Percentiles rank a stretch among this genome's conserved stretches.
Conservation (phyloP, 2,888 invertebrate species). For the Lutraria lutraria region DNA sequence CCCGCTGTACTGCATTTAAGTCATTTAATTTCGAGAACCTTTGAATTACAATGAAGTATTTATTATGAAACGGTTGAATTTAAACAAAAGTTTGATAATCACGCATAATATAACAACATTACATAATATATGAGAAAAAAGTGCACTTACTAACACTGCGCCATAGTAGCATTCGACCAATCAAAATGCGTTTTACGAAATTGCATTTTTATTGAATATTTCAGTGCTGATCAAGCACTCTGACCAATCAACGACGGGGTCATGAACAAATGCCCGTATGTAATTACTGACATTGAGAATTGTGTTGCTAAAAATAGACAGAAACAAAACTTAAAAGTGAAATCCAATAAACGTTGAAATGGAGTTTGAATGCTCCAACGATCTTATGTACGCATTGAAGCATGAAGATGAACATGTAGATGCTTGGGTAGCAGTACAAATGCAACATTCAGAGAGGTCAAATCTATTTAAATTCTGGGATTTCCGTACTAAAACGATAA, state of each 20-base stretch:
- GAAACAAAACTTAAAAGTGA: slow-evolving; percentile 27
- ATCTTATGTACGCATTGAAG: background rate
- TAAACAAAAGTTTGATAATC: background rate
- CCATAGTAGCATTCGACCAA: slow-evolving; percentile 43
- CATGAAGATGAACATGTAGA: slow-evolving; percentile 6
- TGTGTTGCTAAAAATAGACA: slow-evolving; percentile 58
- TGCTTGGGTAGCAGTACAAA: background rate
- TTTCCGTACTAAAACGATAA: slow-evolving; percentile 21
- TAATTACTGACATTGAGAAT: slow-evolving; percentile 64
- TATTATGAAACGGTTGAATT: background rate
- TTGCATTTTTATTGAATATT: slow-evolving; percentile 62
- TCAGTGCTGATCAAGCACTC: slow-evolving; percentile 61
- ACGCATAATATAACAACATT: background rate
- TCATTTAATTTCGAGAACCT: background rate
- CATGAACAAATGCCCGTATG: slow-evolving; percentile 72
- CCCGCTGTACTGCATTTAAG: slow-evolving; percentile 25
- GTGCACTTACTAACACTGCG: background rate
- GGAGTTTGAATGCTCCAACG: background rate
- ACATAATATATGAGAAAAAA: background rate
- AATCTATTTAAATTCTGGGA: slow-evolving; percentile 15
- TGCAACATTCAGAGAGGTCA: background rate
- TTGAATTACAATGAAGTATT: background rate
- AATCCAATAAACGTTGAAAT: slow-evolving; percentile 30
- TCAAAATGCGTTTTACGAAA: slow-evolving; percentile 56
- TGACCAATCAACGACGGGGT: slow-evolving; percentile 68